These are phyloP conservation scores for Trichopoda pennipes DNA, from an alignment of 2,888 invertebrate genomes.

Conservation along the genomic window DNA sequence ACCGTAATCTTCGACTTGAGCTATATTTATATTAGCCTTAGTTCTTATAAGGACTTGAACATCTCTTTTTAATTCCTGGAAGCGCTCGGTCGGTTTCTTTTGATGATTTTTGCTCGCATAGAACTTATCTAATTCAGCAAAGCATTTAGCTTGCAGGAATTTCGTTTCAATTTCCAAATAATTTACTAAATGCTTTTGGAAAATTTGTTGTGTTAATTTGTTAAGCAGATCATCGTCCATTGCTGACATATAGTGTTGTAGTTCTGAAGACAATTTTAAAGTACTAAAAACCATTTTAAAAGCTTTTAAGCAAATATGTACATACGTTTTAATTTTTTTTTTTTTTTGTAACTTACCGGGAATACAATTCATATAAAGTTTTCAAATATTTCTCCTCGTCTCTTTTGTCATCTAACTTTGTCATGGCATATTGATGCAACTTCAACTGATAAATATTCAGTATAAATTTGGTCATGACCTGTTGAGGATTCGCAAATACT, in stretches of 20 bases:
- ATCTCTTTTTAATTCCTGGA: constrained; percentile 95
- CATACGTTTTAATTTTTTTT: neutral
- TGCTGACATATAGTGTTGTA: constrained; percentile 89
- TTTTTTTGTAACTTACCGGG: constrained; percentile 83
- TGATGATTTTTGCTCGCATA: constrained; percentile 97
- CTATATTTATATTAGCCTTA: constrained; percentile 95
- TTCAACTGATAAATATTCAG: constrained; percentile 96
- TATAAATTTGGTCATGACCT: constrained; percentile 98
- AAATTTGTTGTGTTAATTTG: constrained; percentile 90
- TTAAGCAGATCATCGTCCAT: constrained; percentile 89
- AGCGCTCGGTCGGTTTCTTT: constrained; percentile 94
- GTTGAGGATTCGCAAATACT: constrained; percentile 97
- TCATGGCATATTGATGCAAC: constrained; percentile 91
- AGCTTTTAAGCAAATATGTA: neutral
- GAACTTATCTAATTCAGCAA: constrained; percentile 89
- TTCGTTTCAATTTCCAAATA: constrained; percentile 90
- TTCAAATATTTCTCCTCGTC: constrained; percentile 94
- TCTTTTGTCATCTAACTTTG: constrained; percentile 90
- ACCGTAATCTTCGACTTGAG: constrained; percentile 96
- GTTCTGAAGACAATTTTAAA: constrained; percentile 86
- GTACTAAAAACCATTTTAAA: constrained; percentile 83
- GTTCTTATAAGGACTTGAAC: constrained; percentile 96
- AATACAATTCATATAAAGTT: constrained; percentile 94
- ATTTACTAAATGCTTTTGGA: constrained; percentile 88
- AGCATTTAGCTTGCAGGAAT: constrained; percentile 89